Conservation (phyloP, 2,797 vertebrate genomes). For the Melopsittacus undulatus region DNA sequence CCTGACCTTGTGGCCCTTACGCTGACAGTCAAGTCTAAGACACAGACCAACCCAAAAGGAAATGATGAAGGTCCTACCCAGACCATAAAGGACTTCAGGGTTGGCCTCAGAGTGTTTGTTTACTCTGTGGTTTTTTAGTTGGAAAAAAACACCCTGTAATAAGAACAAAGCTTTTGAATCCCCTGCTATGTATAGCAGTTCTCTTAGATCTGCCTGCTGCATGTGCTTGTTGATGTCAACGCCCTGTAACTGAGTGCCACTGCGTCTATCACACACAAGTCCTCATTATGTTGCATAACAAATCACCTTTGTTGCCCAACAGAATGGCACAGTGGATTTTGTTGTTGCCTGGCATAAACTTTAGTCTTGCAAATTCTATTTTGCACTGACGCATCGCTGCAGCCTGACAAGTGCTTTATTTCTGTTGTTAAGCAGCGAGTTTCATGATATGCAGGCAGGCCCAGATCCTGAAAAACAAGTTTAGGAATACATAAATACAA, state of each 20-base stretch:
- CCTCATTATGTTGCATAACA: conserved; percentile 64
- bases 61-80: not conserved
- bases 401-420: conserved; percentile 47
- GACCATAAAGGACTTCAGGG: not conserved
- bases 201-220: not conserved
- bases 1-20: not conserved
- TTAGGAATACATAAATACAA: conserved; percentile 28
- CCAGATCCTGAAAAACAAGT: conserved; percentile 64
- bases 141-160: not conserved
- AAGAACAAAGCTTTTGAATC: conserved; percentile 17
- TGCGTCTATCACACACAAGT: conserved; percentile 13
- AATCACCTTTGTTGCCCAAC: conserved; percentile 63
- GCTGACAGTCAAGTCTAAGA: not conserved
- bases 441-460: not conserved
- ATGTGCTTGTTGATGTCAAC: conserved; percentile 43
- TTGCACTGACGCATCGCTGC: conserved; percentile 6
- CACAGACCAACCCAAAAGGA: not conserved
- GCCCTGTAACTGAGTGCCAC: conserved; percentile 1
- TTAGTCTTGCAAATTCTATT: conserved; percentile 26
- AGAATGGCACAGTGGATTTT: conserved; percentile 60
- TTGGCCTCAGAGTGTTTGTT: not conserved
- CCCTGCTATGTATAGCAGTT: not conserved
- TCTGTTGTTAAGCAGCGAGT: not conserved
- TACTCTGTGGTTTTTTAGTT: not conserved
- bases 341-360: conserved; percentile 45